Percentiles rank a stretch among this genome's conserved stretches.
Conservation (phyloP, 2,888 invertebrate species). For the Parochlus steinenii region DNA sequence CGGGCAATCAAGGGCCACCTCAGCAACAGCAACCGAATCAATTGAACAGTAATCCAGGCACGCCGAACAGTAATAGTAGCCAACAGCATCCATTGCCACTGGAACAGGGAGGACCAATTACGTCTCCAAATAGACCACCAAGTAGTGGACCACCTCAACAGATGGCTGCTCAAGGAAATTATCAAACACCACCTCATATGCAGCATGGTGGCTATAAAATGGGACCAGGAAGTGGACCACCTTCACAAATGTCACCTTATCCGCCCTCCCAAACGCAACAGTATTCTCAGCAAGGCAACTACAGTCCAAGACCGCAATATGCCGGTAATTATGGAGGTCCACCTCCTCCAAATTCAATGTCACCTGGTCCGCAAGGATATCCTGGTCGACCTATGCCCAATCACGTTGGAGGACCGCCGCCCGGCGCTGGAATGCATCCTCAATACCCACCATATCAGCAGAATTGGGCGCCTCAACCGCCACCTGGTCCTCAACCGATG, state of each 20-base stretch:
- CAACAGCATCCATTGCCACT: slow-evolving; percentile 9
- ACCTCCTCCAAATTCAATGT: slow-evolving; percentile 32
- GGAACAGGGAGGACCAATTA: slow-evolving; percentile 18
- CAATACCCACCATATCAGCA: slow-evolving; percentile 30
- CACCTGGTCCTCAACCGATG: slow-evolving; percentile 21
- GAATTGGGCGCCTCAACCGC: slow-evolving; percentile 28
- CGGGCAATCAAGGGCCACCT: slow-evolving; percentile 8
- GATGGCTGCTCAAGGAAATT: slow-evolving; percentile 25
- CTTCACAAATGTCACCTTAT: slow-evolving; percentile 38
- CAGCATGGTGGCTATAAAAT: slow-evolving; percentile 38
- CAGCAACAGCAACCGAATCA: slow-evolving; percentile 9
- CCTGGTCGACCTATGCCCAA: slow-evolving; percentile 39
- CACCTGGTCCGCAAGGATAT: slow-evolving; percentile 28
- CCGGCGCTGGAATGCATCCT: slow-evolving; percentile 17
- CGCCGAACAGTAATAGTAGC: slow-evolving; percentile 3
- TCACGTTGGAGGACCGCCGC: slow-evolving; percentile 34
- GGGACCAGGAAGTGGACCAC: slow-evolving; percentile 37
- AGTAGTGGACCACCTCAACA: slow-evolving; percentile 23
- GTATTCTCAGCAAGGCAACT: slow-evolving; percentile 36
- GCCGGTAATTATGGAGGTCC: slow-evolving; percentile 33
- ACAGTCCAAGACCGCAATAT: slow-evolving; percentile 36
- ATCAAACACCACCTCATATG: slow-evolving; percentile 26
- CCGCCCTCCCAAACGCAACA: slow-evolving; percentile 35
- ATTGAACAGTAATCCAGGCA: slow-evolving; percentile 4
- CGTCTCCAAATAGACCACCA: slow-evolving; percentile 23